Conservation (phyloP, 2,113 vertebrate species). For the Ptychochromis oligacanthus region DNA sequence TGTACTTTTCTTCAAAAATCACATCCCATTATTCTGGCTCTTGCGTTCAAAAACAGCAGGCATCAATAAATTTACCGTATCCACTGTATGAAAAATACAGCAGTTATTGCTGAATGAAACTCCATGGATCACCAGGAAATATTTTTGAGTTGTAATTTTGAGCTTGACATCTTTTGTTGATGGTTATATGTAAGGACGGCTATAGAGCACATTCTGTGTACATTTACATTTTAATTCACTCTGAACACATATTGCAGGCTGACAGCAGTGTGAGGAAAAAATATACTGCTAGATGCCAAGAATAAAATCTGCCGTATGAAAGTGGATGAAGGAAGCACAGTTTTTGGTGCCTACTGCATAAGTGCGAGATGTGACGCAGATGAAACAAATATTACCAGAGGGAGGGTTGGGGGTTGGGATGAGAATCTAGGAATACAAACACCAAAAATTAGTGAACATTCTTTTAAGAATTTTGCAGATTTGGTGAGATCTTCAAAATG, state of each 20-base stretch:
- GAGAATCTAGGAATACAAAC: background rate
- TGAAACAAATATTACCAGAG: background rate
- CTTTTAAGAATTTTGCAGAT: background rate
- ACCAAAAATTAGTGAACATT: background rate
- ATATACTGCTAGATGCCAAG: background rate
- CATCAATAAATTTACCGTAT: background rate
- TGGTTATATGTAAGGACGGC: background rate
- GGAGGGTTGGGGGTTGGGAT: background rate
- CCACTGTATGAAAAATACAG: background rate
- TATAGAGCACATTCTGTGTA: background rate
- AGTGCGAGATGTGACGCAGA: background rate
- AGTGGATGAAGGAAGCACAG: background rate
- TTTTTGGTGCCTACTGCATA: background rate
- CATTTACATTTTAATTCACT: conserved; percentile 9
- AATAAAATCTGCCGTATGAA: background rate
- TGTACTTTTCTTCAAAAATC: background rate
- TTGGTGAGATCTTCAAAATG: background rate
- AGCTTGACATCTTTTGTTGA: background rate
- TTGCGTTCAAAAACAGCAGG: background rate
- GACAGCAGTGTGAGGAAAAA: background rate
- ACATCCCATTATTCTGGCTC: background rate
- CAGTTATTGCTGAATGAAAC: background rate
- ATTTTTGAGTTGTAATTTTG: background rate
- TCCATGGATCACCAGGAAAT: background rate
- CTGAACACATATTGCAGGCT: background rate